Evolutionary conservation across 1,140 invertebrate species (phyloP).

Genomic region (Pogonomyrmex californicus): DNA sequence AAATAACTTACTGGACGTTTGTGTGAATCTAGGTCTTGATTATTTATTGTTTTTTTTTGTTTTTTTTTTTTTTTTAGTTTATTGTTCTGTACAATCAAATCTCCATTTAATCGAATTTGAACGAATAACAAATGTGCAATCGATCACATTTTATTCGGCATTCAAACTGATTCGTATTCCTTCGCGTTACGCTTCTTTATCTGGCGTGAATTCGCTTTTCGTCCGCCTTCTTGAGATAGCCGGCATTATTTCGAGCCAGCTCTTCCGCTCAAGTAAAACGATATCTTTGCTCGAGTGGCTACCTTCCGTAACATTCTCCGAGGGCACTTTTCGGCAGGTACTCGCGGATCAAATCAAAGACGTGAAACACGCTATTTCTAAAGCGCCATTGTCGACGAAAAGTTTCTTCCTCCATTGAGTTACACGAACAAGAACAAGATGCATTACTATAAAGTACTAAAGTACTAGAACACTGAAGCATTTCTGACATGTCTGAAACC

Average conservation of each 20-base stretch:
- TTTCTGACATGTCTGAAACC: not conserved
- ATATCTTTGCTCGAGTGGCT: conserved; percentile 44
- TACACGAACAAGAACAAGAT: not conserved
- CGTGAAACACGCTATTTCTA: conserved; percentile 9
- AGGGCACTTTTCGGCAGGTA: conserved; percentile 37
- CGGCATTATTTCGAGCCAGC: conserved; percentile 36
- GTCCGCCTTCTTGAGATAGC: conserved; percentile 13
- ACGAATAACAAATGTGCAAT: not conserved
- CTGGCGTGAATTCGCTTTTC: conserved; percentile 19
- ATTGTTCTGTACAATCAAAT: conserved; percentile 1
- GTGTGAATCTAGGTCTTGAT: not conserved
- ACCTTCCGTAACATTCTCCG: conserved; percentile 42
- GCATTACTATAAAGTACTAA: not conserved
- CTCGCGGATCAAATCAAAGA: conserved; percentile 38
- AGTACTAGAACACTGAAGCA: not conserved
- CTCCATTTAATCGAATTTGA: conserved; percentile 15
- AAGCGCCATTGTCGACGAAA: conserved; percentile 15
- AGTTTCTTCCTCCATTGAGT: conserved; percentile 1
- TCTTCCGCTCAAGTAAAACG: conserved; percentile 38
- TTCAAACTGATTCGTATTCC: conserved; percentile 23
- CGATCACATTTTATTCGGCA: conserved; percentile 37
- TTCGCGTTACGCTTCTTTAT: conserved; percentile 30
- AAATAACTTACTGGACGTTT: not conserved
- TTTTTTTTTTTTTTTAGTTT: not conserved
- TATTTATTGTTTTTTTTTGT: not conserved